phyloP scores from a whole-genome alignment of 1,140 invertebrate species.

The Macrobrachium rosenbergii region DNA sequence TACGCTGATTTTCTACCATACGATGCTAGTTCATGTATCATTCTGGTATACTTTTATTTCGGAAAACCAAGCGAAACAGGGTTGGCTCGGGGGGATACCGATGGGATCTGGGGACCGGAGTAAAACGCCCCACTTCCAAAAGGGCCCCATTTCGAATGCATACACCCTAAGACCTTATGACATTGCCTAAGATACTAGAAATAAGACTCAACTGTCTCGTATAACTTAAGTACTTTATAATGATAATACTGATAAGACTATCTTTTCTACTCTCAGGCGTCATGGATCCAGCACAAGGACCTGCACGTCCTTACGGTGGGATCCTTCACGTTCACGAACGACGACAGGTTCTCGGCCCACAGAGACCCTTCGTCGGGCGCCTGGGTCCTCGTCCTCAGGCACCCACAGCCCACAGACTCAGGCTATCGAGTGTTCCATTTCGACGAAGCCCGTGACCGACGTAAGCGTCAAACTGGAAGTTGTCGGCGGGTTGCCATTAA shows the following conservation, averaged over 20 bases:
- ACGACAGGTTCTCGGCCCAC: constrained; percentile 14
- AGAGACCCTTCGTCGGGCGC: neutral
- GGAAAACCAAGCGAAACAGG: constrained; percentile 2
- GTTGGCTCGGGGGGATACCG: neutral
- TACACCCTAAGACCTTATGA: too few relatives aligned
- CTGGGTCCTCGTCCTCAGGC: neutral
- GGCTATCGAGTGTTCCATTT: too few relatives aligned
- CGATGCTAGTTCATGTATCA: too few relatives aligned
- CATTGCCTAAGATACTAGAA: too few relatives aligned
- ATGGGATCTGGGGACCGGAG: constrained; percentile 14
- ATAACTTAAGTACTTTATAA: too few relatives aligned
- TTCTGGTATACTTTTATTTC: neutral
- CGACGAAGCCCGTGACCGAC: too few relatives aligned
- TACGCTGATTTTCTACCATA: too few relatives aligned
- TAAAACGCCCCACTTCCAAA: constrained; percentile 30
- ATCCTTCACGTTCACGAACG: constrained; percentile 2
- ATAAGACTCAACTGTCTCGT: too few relatives aligned
- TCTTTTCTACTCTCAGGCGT: constrained; percentile 6
- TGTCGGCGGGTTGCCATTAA: too few relatives aligned
- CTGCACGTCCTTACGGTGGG: constrained; percentile 8
- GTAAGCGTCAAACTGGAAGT: too few relatives aligned
- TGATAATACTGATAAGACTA: too few relatives aligned
- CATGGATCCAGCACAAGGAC: neutral
- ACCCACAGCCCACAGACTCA: too few relatives aligned
- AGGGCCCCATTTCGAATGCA: constrained; percentile 62